A percentile compares a stretch with the other conserved stretches of the same genome.
Conservation (phyloP, 2,888 invertebrate genomes). For the Orthonevra nobilis region DNA sequence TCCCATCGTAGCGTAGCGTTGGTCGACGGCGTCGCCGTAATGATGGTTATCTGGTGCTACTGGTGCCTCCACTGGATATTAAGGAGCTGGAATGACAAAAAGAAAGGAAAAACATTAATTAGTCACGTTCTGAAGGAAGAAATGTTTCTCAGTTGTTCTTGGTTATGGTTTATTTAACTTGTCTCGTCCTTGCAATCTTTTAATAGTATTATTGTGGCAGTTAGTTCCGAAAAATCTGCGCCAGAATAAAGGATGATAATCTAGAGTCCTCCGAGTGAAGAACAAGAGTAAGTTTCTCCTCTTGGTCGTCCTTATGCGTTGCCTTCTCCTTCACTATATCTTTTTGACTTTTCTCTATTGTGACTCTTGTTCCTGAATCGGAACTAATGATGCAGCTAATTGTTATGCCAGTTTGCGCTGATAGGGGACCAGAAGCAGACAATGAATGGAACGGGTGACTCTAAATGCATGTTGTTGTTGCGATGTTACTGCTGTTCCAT, state of each 20-base stretch:
- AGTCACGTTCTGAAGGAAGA: conserved; percentile 62
- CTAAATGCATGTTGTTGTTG: conserved; percentile 50
- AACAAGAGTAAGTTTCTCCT: conserved; percentile 41
- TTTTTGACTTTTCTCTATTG: conserved; percentile 21
- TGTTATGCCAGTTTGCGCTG: conserved; percentile 64
- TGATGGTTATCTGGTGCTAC: conserved; percentile 42
- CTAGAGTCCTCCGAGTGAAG: conserved; percentile 27
- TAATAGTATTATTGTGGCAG: conserved; percentile 61
- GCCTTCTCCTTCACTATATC: background rate
- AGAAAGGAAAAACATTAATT: conserved; percentile 65
- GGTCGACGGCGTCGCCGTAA: too few relatives aligned
- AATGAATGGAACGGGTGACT: conserved; percentile 6
- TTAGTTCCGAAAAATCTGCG: conserved; percentile 65
- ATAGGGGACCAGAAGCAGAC: conserved; percentile 9
- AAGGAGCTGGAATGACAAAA: conserved; percentile 29
- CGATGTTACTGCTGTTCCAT: conserved; percentile 55
- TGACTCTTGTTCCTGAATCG: conserved; percentile 66
- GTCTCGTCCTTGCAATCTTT: conserved; percentile 38
- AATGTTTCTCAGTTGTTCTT: conserved; percentile 50
- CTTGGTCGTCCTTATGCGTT: conserved; percentile 7
- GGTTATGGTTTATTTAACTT: conserved; percentile 52
- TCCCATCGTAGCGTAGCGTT: too few relatives aligned
- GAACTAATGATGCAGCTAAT: conserved; percentile 71
- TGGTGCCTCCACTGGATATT: conserved; percentile 6
- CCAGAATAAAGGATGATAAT: conserved; percentile 67